Base-by-base conservation (phyloP, 2,888 invertebrate genomes). In the Noctua janthina region DNA sequence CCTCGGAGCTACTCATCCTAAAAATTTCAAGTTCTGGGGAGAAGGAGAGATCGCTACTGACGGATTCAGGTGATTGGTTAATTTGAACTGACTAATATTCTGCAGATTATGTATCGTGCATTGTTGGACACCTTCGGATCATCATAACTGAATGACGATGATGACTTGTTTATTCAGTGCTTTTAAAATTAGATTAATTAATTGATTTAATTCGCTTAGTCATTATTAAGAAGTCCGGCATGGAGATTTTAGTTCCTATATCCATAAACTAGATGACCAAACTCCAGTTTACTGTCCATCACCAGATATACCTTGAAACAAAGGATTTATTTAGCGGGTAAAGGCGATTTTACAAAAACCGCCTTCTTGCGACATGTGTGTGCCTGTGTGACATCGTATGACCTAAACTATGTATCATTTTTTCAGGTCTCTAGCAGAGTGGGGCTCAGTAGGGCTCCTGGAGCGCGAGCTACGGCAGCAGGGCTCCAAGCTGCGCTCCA, bases 1-100 rank as follows among this genome's bases (percentile, higher is more conserved):
- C 23, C 98, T 99, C 91, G 99, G 99, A 1, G 99, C 99, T 49
- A 98, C 99, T 0, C 99, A 99, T 93, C 98, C 98, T 51, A 97
- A 98, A 68, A 99, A 99, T 93, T 98, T 98, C 91, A 98, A 98
- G 70, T 99, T 99, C 93, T 99, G 99, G 99, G 98, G 98, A 62
- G 98, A 99, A 92, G 99, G 99, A 6, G 98, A 98, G 85, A 98
- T 98, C 76, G 99, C 99, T 11, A 98, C 98, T 0, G 98, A 99
- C 89, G 99, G 99, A 2, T 98, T 99, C 91, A 98, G 98, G 93
- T 98, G 17, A 62, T 15, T 59, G 3, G 2, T n/a, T 64, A 15
- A 23, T 17, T 7, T 51, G 4, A 6, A 46, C n/a, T 66, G 66
- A 15, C 5, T 39, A 8, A n/a, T 35, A 17, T 5, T 35, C 0